Evolutionary conservation across 2,797 vertebrate species (phyloP), one percentile per base, ranked within the genome.

Genomic region (Pseudomugil tenellus): DNA sequence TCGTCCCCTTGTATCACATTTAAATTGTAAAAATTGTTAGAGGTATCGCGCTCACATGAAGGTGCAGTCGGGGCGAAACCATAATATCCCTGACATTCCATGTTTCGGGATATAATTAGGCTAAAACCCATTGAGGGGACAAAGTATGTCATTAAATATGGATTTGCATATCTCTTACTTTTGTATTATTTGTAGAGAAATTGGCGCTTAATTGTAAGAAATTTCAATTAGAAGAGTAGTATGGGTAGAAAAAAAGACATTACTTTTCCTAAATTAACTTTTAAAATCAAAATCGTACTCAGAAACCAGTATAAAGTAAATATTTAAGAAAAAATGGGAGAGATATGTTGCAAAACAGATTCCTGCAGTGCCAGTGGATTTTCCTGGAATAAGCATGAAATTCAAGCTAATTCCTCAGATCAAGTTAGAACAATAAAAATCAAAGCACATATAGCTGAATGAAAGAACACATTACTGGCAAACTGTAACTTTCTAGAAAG

Each of bases 401-500:
- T 41, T 41, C 56, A 23, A 17, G 21, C 48, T 67, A 37, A 67
- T 21, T 39, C 53, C 11, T 25, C 31, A 0, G 17, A 29, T 56
- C 37, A 41, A 21, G 10, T 48, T 28, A 58, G 46, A 14, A 52
- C 21, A 17, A 14, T n/a, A 41, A 13, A 39, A 21, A 29, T 1
- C 63, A 32, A 65, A 39, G 23, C 31, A 13, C n/a, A 34, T 13
- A n/a, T 12, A 34, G 9, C 23, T 51, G n/a, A 23, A 61, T 48
- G 41, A 31, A 46, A 16, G 59, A 58, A 19, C 25, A 41, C 16
- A 28, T 58, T 39, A 58, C 37, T 8, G 23, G 56, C 35, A 58
- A 58, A 41, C n/a, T 32, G 29, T 16, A 62, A 25, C n/a, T 62
- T 62, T n/a, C 59, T 25, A 34, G 59, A 49, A 62, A 62, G 16